Percentiles rank a stretch among this genome's conserved stretches.
Evolutionary conservation across 2,113 vertebrate genomes (phyloP).

Genomic region (Pteronura brasiliensis): DNA sequence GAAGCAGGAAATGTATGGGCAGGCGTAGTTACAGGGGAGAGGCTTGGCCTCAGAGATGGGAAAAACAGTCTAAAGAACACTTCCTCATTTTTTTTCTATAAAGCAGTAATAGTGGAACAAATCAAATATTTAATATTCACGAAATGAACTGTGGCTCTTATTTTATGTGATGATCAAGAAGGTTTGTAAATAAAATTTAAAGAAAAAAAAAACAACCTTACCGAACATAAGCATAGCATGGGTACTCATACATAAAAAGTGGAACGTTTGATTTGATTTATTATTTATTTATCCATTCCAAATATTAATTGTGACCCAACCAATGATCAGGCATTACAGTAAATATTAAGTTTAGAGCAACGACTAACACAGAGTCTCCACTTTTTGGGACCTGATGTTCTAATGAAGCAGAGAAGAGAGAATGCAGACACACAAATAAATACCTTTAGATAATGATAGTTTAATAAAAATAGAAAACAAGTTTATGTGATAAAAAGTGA

Average conservation of each 20-base stretch:
- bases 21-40: not conserved
- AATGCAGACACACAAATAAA: not conserved
- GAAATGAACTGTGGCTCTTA: not conserved
- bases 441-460: not conserved
- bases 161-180: conserved; percentile 17
- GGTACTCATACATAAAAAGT: not conserved
- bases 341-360: not conserved
- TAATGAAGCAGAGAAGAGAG: not conserved
- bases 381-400: not conserved
- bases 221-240: not conserved
- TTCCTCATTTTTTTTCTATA: not conserved
- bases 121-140: conserved; percentile 26
- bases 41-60: not conserved
- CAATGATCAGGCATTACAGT: not conserved
- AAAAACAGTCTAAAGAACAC: not conserved
- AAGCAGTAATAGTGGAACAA: not conserved
- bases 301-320: not conserved
- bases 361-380: not conserved
- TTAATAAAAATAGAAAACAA: not conserved
- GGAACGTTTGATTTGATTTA: not conserved
- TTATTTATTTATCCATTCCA: not conserved
- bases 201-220: not conserved
- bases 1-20: not conserved
- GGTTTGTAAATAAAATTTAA: conserved; percentile 21
- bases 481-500: not conserved